Conservation (phyloP, 2,888 invertebrate species). For the Branchellion lobata region DNA sequence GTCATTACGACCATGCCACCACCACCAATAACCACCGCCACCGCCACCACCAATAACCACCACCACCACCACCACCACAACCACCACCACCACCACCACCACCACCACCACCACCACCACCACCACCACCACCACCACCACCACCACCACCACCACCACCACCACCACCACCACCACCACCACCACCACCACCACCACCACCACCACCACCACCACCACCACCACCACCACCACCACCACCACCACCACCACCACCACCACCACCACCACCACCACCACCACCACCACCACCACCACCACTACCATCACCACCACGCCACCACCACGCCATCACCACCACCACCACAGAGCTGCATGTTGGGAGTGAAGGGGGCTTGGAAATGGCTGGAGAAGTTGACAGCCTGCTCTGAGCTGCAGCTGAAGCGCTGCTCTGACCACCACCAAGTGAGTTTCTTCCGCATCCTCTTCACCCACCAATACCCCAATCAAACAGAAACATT, state of each 20-base stretch:
- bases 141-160: not conserved
- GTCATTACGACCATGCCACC: too few species aligned
- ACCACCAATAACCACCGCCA: too few species aligned
- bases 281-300: too few species aligned
- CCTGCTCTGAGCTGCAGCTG: slow-evolving; percentile 59
- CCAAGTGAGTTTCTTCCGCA: slow-evolving; percentile 54
- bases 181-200: not conserved
- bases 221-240: slow-evolving; percentile 3
- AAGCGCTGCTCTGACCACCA: slow-evolving; percentile 59
- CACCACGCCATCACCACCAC: too few species aligned
- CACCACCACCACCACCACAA: too few species aligned
- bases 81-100: too few species aligned
- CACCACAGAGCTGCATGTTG: slow-evolving; percentile 59
- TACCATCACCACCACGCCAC: too few species aligned
- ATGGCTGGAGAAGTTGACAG: slow-evolving; percentile 58
- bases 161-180: not conserved
- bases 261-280: not conserved
- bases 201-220: slow-evolving; percentile 14
- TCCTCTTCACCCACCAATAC: too few species aligned
- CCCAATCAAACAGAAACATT: too few species aligned
- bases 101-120: not conserved
- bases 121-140: not conserved
- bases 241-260: not conserved
- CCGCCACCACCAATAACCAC: not conserved
- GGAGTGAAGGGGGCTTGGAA: slow-evolving; percentile 59